These are phyloP conservation scores for Leptura quadrifasciata DNA, from an alignment of 2,888 invertebrate species.

Conservation along the genomic window DNA sequence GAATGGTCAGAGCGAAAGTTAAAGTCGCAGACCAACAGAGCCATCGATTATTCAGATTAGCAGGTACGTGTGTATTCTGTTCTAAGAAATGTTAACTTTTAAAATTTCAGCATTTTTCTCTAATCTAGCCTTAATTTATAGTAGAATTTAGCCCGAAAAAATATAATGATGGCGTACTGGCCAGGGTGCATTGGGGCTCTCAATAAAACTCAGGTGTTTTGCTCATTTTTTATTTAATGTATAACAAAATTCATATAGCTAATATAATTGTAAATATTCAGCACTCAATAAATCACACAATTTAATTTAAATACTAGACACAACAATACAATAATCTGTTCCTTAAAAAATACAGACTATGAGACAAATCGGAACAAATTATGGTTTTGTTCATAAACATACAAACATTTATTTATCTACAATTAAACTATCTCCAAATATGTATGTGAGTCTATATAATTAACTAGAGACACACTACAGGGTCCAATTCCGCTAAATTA, in stretches of 20 bases:
- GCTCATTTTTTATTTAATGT: conserved; percentile 61
- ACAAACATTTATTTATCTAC: conserved; percentile 64
- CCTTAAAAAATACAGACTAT: conserved; percentile 51
- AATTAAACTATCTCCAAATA: conserved; percentile 60
- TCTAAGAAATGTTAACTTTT: no score
- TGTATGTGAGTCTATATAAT: conserved; percentile 51
- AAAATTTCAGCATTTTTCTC: no score
- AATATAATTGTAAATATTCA: conserved; percentile 64
- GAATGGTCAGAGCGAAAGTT: no score
- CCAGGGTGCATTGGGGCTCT: neutral
- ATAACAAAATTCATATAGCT: conserved; percentile 68
- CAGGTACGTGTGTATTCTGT: no score
- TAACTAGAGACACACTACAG: conserved; percentile 54
- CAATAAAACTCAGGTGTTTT: neutral
- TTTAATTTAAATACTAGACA: conserved; percentile 57
- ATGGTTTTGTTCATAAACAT: conserved; percentile 57
- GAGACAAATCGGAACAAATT: conserved; percentile 51
- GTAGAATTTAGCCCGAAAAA: no score
- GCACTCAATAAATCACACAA: conserved; percentile 68
- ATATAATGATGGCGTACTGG: no score
- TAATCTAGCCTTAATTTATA: no score
- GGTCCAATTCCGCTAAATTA: conserved; percentile 47
- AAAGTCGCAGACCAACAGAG: no score
- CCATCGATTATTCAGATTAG: no score
- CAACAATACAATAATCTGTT: conserved; percentile 54